Evolutionary conservation across 2,888 invertebrate genomes (phyloP).

Genomic region (Polydrusus pterygomalis): DNA sequence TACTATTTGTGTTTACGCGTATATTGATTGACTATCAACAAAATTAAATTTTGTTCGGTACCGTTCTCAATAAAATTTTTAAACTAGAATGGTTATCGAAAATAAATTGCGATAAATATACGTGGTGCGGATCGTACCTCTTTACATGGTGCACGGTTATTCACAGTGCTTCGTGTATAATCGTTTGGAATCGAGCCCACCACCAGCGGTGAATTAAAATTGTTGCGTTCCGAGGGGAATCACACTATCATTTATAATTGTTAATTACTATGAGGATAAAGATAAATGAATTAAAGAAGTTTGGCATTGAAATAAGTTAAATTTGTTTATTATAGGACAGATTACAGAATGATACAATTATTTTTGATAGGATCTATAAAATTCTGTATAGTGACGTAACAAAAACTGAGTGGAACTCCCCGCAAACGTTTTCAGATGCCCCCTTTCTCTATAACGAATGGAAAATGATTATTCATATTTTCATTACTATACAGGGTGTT

Average conservation of each 20-base stretch:
- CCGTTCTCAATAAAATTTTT: slow-evolving; percentile 15
- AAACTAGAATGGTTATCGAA: slow-evolving; percentile 25
- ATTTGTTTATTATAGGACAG: neutral
- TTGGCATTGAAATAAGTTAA: slow-evolving; percentile 6
- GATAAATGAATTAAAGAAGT: neutral
- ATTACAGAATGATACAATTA: too few species aligned
- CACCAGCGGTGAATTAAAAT: slow-evolving; percentile 6
- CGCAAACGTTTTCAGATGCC: too few species aligned
- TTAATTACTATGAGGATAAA: neutral
- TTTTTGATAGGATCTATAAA: too few species aligned
- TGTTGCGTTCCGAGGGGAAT: slow-evolving; percentile 6
- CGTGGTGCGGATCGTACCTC: slow-evolving; percentile 20
- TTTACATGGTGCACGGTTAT: slow-evolving; percentile 21
- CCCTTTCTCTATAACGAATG: too few species aligned
- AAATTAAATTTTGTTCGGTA: slow-evolving; percentile 2
- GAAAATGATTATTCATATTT: too few species aligned
- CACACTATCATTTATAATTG: slow-evolving; percentile 9
- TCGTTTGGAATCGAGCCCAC: slow-evolving; percentile 10
- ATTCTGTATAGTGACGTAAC: too few species aligned
- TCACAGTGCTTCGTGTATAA: slow-evolving; percentile 30
- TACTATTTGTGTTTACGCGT: neutral
- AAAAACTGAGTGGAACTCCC: too few species aligned
- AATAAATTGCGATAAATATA: slow-evolving; percentile 29
- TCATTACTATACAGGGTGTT: too few species aligned
- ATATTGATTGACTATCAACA: neutral